Evolutionary conservation across 2,888 invertebrate species (phyloP).

Genomic region (Microplitis manilae): DNA sequence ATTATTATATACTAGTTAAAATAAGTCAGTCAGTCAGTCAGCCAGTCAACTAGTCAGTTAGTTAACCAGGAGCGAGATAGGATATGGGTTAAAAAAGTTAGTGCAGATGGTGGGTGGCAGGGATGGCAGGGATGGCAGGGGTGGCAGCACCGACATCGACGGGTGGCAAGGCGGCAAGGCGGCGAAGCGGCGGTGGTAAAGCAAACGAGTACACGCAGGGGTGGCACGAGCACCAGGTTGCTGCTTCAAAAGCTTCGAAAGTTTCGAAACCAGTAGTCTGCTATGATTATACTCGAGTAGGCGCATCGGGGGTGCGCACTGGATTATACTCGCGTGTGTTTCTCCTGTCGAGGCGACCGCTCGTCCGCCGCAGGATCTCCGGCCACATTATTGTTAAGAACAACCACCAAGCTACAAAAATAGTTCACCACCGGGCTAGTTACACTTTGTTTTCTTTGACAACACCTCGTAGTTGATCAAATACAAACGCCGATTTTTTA

Average conservation of each 20-base stretch:
- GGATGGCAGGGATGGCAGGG: neutral
- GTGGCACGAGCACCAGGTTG: constrained; percentile 24
- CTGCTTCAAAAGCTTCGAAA: neutral
- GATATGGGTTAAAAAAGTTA: constrained; percentile 11
- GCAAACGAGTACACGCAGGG: constrained; percentile 10
- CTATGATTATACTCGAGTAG: constrained; percentile 42
- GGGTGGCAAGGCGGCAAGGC: neutral
- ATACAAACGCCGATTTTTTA: no score
- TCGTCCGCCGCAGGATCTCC: constrained; percentile 40
- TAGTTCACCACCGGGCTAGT: constrained; percentile 3
- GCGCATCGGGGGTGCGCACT: constrained; percentile 51
- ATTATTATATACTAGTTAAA: no score
- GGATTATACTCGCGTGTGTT: constrained; percentile 50
- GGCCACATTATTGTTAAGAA: constrained; percentile 25
- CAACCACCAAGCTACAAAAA: constrained; percentile 8
- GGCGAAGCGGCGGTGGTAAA: neutral
- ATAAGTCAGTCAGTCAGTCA: no score
- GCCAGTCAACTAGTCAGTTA: no score
- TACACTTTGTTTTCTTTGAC: constrained; percentile 6
- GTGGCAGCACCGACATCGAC: constrained; percentile 13
- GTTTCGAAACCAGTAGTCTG: constrained; percentile 15
- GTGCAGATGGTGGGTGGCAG: constrained; percentile 1
- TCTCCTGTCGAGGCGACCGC: constrained; percentile 44
- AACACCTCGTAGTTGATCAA: neutral
- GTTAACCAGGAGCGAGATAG: neutral